Base-by-base conservation (phyloP, 2,888 invertebrate species). In the Trimorus sp. region DNA sequence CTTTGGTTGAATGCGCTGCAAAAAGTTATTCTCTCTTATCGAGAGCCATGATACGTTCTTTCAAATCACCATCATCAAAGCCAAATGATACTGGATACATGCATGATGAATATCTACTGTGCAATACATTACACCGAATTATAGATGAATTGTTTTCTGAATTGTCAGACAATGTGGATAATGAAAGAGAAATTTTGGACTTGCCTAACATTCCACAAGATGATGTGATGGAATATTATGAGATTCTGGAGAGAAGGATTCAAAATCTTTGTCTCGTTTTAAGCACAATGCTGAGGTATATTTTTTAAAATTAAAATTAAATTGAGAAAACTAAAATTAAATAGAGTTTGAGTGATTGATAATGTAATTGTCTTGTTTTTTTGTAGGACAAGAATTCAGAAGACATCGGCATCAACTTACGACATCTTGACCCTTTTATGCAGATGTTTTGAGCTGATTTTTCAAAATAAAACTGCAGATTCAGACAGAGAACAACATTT, bases 91-190 rank as follows among this genome's bases (percentile, higher is more conserved):
- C 75, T 15, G 77, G 83, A 38, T 88, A 87, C 80, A 75, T 84
- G 15, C 89, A 89, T 68, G 87, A 87, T 66, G 86, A 89, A 65
- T 84, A 83, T 38, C 80, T 90, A 48, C 82, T 91, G 37, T 91
- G 91, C 65, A 89, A 90, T 65, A 89, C 85, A 69, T 85, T 91
- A 11, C 87, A 89, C 14, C 15, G 40, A 36, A 89, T 91, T 84
- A 87, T 91, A 86, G 86, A 90, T 78, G 86, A 88, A 70, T 65
- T 91, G 26, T 90, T 91, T 83, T 77, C 85, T 36, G 84, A 86
- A 77, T 53, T 70, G 1, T 37, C 71, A n/a, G 58, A 76, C 40
- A 37, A 9, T 26, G 66, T n/a, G n/a, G 45, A 82, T 48, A 84
- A 86, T 11, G 75, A 87, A 58, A 54, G 36, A 40, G 75, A 82